Conservation (phyloP, 2,888 invertebrate genomes). For the Watsonalla cultraria region DNA sequence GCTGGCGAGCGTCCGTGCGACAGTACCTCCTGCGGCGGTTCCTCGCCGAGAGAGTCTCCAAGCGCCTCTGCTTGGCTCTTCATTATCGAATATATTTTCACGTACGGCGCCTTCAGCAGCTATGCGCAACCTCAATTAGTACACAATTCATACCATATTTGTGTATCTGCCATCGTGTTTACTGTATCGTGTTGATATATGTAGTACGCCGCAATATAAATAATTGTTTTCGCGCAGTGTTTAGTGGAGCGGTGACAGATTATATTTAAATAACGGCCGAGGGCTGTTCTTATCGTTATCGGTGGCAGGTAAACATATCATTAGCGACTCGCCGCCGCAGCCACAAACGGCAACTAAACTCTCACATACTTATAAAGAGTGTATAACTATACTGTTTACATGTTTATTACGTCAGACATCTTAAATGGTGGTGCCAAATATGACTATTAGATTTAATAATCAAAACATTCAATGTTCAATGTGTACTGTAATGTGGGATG, state of each 20-base stretch:
- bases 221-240: not conserved
- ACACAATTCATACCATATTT: constrained; percentile 19
- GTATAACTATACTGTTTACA: constrained; percentile 35
- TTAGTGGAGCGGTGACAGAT: constrained; percentile 13
- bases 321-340: constrained; percentile 1
- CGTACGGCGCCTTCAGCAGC: constrained; percentile 98
- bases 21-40: constrained; percentile 70
- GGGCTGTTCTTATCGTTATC: constrained; percentile 9
- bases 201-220: not conserved
- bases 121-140: constrained; percentile 56
- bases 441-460: constrained; percentile 20
- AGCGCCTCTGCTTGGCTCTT: constrained; percentile 90
- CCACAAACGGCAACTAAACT: constrained; percentile 2
- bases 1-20: constrained; percentile 14
- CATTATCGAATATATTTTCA: constrained; percentile 97
- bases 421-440: constrained; percentile 14
- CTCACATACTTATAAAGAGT: constrained; percentile 23
- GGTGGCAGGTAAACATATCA: constrained; percentile 15
- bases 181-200: constrained; percentile 9
- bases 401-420: constrained; percentile 17
- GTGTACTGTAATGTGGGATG: constrained; percentile 70
- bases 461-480: constrained; percentile 54
- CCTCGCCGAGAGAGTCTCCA: constrained; percentile 74
- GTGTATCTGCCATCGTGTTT: constrained; percentile 26
- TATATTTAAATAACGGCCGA: constrained; percentile 10